A percentile compares a stretch with the other conserved stretches of the same genome.
Evolutionary conservation across 2,113 vertebrate genomes (phyloP).

Genomic region (Zapornia atra): DNA sequence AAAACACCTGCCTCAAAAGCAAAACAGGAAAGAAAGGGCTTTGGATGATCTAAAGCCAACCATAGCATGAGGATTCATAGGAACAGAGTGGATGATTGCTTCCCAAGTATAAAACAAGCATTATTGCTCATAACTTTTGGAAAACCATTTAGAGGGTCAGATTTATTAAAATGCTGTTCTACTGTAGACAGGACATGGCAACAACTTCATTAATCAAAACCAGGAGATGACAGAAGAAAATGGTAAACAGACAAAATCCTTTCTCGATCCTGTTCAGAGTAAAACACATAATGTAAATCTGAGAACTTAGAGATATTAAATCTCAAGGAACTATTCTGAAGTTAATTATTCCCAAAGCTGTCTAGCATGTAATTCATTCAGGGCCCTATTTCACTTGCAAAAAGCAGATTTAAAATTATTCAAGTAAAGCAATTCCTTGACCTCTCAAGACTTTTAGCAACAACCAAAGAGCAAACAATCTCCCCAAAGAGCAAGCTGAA

Average conservation of each 20-base stretch:
- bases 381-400: background rate
- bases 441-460: background rate
- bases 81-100: background rate
- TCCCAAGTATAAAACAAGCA: background rate
- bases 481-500: background rate
- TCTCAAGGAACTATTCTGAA: background rate
- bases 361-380: background rate
- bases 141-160: background rate
- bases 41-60: background rate
- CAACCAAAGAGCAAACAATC: background rate
- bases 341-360: background rate
- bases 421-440: background rate
- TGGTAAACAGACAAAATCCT: background rate
- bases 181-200: background rate
- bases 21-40: background rate
- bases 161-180: background rate
- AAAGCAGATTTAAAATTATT: slow-evolving; percentile 9
- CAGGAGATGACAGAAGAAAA: background rate
- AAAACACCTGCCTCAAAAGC: background rate
- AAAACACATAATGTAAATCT: background rate
- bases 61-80: background rate
- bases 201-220: background rate
- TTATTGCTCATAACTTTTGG: background rate
- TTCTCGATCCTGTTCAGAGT: background rate
- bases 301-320: background rate